Evolutionary conservation across 1,140 invertebrate genomes (phyloP), one percentile per base, ranked within the genome.

Genomic region (Carposina sasakii): DNA sequence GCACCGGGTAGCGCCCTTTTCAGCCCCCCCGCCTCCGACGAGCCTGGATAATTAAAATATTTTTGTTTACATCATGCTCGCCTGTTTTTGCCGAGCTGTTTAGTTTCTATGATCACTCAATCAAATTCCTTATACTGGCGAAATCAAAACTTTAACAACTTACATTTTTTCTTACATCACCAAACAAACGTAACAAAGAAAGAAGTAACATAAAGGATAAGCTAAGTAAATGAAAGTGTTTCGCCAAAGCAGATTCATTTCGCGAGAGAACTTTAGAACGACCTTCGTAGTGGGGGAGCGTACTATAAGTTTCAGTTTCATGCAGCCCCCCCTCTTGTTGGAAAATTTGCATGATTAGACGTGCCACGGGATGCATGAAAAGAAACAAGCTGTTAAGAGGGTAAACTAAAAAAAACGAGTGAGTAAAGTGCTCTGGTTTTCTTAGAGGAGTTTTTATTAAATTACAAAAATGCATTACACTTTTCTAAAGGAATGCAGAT

Each of bases 161-260:
- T n/a, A n/a, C n/a, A n/a, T n/a, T n/a, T n/a, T n/a, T n/a, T n/a
- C n/a, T n/a, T n/a, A n/a, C n/a, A n/a, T n/a, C n/a, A n/a, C n/a
- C n/a, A n/a, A n/a, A n/a, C n/a, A n/a, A n/a, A n/a, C n/a, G n/a
- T n/a, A n/a, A n/a, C n/a, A n/a, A n/a, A n/a, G n/a, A n/a, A n/a
- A n/a, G n/a, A n/a, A n/a, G n/a, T n/a, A n/a, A n/a, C n/a, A n/a
- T n/a, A n/a, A n/a, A n/a, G n/a, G n/a, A n/a, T n/a, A n/a, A n/a
- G n/a, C n/a, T n/a, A n/a, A n/a, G n/a, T n/a, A 71, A 74, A 78
- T 65, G 75, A 78, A 81, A 81, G 77, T 81, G 77, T 76, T 75
- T 70, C 19, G 36, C 20, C 10, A 10, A 56, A 71, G 63, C 57
- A 67, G 63, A 76, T 83, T 76, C 67, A 75, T 74, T 75, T 72